These are phyloP conservation scores for Antennarius maculatus DNA, from an alignment of 2,797 vertebrate species.

Conservation along the genomic window DNA sequence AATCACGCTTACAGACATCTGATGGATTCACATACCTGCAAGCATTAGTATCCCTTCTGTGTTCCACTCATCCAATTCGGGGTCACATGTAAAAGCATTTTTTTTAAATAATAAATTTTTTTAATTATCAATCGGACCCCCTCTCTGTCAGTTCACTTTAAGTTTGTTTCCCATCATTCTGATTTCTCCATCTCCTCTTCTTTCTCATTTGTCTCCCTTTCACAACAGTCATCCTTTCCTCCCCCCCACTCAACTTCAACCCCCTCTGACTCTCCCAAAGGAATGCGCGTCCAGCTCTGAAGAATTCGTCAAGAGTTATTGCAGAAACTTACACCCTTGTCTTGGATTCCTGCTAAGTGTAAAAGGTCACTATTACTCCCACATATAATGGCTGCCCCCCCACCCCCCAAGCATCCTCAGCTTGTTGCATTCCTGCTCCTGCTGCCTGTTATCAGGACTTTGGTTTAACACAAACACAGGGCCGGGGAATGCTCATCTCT, in stretches of 20 bases:
- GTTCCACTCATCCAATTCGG: too few species aligned
- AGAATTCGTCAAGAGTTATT: slow-evolving; percentile 44
- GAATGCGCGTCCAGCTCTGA: slow-evolving; percentile 52
- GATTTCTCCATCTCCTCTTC: slow-evolving; percentile 3
- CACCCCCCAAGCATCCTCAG: slow-evolving; percentile 48
- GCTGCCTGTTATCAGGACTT: slow-evolving; percentile 61
- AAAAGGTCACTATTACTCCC: slow-evolving; percentile 64
- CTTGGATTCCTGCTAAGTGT: slow-evolving; percentile 53
- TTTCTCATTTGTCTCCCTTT: neutral
- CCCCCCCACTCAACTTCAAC: slow-evolving; percentile 4
- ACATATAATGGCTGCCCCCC: slow-evolving; percentile 35
- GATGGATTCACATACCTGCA: too few species aligned
- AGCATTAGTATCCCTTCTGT: too few species aligned
- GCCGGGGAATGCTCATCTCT: slow-evolving; percentile 18
- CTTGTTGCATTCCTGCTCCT: slow-evolving; percentile 72
- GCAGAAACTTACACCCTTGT: slow-evolving; percentile 55
- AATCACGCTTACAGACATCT: slow-evolving; percentile 44
- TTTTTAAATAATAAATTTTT: too few species aligned
- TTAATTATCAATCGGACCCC: too few species aligned
- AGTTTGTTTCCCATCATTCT: slow-evolving; percentile 49
- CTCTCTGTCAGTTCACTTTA: slow-evolving; percentile 33
- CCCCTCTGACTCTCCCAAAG: slow-evolving; percentile 32
- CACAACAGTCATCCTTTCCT: slow-evolving; percentile 39
- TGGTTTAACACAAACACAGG: slow-evolving; percentile 43
- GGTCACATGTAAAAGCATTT: too few species aligned